Conservation (phyloP, 2,888 invertebrate genomes). For the Leptopilina myrica region DNA sequence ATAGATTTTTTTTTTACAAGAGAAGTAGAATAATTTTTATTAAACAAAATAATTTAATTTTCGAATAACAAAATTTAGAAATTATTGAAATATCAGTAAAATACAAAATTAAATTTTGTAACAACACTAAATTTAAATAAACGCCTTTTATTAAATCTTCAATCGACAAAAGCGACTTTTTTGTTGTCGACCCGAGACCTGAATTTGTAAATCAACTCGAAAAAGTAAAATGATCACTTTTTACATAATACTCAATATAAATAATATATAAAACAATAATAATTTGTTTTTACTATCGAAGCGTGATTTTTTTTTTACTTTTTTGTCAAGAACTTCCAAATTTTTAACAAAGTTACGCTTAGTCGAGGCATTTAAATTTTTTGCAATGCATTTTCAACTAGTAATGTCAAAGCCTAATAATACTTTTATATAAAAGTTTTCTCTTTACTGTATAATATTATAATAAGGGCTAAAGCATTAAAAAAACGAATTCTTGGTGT, state of each 20-base stretch:
- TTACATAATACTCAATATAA: constrained; percentile 25
- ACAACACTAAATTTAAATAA: too few species aligned
- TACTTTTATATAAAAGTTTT: constrained; percentile 31
- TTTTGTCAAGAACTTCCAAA: constrained; percentile 18
- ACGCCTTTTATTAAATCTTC: background rate
- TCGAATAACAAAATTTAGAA: too few species aligned
- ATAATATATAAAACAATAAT: background rate
- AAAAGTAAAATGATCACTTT: constrained; percentile 15
- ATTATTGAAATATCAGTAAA: too few species aligned
- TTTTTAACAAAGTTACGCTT: constrained; percentile 18
- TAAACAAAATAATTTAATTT: too few species aligned
- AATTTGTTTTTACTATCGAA: constrained; percentile 16
- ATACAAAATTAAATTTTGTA: too few species aligned
- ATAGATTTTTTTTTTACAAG: too few species aligned
- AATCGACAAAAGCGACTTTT: background rate
- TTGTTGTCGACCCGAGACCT: too few species aligned
- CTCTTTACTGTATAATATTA: constrained; percentile 21
- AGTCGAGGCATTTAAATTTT: constrained; percentile 26
- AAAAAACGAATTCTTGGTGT: constrained; percentile 22
- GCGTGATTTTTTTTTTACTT: constrained; percentile 28
- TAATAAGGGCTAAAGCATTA: constrained; percentile 5
- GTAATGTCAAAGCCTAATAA: background rate
- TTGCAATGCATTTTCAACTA: constrained; percentile 8
- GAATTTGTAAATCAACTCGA: background rate
- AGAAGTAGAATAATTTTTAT: too few species aligned